These are phyloP conservation scores for Catamblyrhynchus diadema DNA, from an alignment of 2,797 vertebrate genomes.

Conservation along the genomic window DNA sequence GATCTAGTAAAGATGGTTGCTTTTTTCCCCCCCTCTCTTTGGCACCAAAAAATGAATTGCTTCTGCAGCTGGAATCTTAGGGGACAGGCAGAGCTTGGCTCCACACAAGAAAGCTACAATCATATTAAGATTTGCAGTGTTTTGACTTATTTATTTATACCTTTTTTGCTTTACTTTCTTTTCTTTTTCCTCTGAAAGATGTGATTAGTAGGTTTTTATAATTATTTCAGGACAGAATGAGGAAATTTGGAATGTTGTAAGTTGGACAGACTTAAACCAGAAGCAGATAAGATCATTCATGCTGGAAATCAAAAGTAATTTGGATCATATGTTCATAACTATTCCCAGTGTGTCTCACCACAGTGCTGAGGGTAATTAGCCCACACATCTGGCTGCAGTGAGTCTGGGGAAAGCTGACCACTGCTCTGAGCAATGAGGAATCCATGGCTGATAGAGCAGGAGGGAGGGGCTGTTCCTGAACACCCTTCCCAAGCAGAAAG, in stretches of 20 bases:
- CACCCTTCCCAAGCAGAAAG: neutral
- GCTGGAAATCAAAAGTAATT: slow-evolving; percentile 46
- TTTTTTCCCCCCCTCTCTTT: neutral
- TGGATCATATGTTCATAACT: slow-evolving; percentile 48
- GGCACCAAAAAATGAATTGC: neutral
- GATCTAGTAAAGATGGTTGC: neutral
- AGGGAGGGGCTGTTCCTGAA: neutral
- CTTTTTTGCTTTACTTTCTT: neutral
- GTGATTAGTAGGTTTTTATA: slow-evolving; percentile 3
- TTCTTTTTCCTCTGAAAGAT: neutral
- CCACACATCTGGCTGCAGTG: slow-evolving; percentile 33
- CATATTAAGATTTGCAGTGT: neutral
- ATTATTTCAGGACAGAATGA: slow-evolving; percentile 39
- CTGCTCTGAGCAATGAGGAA: neutral
- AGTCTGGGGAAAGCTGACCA: neutral
- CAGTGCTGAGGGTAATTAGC: neutral
- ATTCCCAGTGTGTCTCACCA: slow-evolving; percentile 1
- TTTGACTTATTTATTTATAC: neutral
- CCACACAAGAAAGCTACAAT: neutral
- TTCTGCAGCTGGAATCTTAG: slow-evolving; percentile 14
- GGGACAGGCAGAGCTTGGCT: neutral
- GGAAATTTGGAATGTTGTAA: neutral
- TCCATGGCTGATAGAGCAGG: neutral
- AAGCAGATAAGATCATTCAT: slow-evolving; percentile 54
- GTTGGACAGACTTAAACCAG: slow-evolving; percentile 55